These are phyloP conservation scores for Agrotis clavis DNA, from an alignment of 2,888 invertebrate species.

Conservation along the genomic window DNA sequence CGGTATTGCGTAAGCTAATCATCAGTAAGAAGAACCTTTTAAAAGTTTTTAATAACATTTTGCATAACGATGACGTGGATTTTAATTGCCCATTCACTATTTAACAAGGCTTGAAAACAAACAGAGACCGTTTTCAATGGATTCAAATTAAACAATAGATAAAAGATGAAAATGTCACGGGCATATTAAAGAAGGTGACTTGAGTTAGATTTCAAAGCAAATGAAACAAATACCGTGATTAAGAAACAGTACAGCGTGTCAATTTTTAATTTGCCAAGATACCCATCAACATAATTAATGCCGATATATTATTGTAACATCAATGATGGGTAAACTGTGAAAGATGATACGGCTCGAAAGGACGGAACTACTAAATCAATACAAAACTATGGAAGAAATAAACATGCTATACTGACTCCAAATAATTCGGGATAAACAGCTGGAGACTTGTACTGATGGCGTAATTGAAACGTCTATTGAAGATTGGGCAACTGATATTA, in stretches of 20 bases:
- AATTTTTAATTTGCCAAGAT: slow-evolving; percentile 3
- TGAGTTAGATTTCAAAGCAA: slow-evolving; percentile 22
- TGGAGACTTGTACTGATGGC: not conserved
- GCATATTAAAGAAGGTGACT: slow-evolving; percentile 24
- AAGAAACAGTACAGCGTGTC: not conserved
- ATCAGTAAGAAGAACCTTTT: slow-evolving; percentile 20
- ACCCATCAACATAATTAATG: not conserved
- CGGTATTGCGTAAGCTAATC: slow-evolving; percentile 44
- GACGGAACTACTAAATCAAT: not conserved
- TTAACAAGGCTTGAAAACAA: slow-evolving; percentile 46
- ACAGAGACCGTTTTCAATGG: slow-evolving; percentile 22
- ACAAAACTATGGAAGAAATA: not conserved
- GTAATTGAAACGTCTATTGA: not conserved
- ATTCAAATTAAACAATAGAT: slow-evolving; percentile 35
- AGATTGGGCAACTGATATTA: not conserved
- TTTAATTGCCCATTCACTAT: slow-evolving; percentile 51
- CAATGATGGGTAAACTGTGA: not conserved
- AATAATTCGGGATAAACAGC: not conserved
- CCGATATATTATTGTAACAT: not conserved
- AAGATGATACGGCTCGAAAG: not conserved
- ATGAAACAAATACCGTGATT: not conserved
- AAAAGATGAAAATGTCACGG: slow-evolving; percentile 52
- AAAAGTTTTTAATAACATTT: slow-evolving; percentile 47
- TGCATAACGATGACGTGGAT: slow-evolving; percentile 40
- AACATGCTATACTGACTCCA: not conserved